Base-by-base conservation (phyloP, 2,888 invertebrate genomes). In the Lagria hirta region DNA sequence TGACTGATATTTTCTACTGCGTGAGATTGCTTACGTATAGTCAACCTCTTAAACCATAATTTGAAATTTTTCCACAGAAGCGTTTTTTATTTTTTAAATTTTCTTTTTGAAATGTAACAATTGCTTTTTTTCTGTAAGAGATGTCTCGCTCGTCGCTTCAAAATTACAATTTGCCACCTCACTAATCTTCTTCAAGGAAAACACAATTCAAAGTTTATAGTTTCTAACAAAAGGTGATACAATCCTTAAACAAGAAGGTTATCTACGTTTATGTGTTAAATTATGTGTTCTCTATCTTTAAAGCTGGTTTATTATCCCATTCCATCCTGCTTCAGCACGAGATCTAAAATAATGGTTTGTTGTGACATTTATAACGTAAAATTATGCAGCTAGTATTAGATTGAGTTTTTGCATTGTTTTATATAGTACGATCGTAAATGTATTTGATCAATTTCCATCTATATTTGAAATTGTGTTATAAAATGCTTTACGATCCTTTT, bases 221-320 rank as follows among this genome's bases (percentile, higher is more conserved):
- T 48, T 40, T 47, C 32, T 41, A 57, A 58, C 58, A 58, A 58
- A 58, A 55, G 56, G 48, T 49, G 35, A 29, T 52, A 55, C 45
- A 43, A 49, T 47, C 41, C 48, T 54, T 52, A 49, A 54, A 52
- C 56, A 53, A 54, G 55, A 44, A 55, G 51, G 45, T 57, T 57
- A 56, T 53, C 53, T 53, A 26, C 28, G 43, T 52, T 58, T 55
- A 54, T 49, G 49, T 54, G 48, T 48, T 23, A 43, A 51, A 56
- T 55, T 43, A 37, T 18, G 23, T 36, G 23, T 26, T 20, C 20
- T 33, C 26, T 33, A 24, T 33, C 41, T 41, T 41, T 24, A 20
- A 27, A 14, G 24, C 6, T 32, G 30, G 30, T 40, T 40, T 40
- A 40, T 37, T n/a, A 24, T 24, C 20, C n/a, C n/a, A n/a, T n/a